Percentiles rank a stretch among this genome's conserved stretches.
Conservation (phyloP, 2,797 vertebrate species). For the Somateria mollissima region DNA sequence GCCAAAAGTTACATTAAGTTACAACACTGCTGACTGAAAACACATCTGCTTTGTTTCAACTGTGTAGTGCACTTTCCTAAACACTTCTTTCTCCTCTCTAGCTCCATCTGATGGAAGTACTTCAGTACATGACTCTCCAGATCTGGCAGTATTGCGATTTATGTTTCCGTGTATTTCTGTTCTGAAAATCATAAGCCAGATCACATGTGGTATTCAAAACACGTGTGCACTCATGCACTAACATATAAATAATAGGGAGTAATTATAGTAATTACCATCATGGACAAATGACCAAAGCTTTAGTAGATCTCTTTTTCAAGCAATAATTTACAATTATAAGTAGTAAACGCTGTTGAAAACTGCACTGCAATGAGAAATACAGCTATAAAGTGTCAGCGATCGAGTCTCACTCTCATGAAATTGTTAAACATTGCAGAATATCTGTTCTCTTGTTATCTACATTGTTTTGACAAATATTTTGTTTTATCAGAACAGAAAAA, state of each 20-base stretch:
- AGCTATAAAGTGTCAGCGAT: neutral
- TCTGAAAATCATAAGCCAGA: neutral
- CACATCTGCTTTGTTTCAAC: constrained; percentile 54
- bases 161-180: neutral
- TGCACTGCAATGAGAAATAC: constrained; percentile 3
- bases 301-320: constrained; percentile 37
- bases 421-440: neutral
- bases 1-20: constrained; percentile 47
- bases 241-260: constrained; percentile 42
- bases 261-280: constrained; percentile 34
- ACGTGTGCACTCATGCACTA: neutral
- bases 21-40: neutral
- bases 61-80: neutral
- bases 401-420: neutral
- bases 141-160: neutral
- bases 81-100: constrained; percentile 13
- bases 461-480: neutral
- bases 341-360: constrained; percentile 49
- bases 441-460: neutral
- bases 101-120: constrained; percentile 4
- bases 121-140: neutral
- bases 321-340: constrained; percentile 57
- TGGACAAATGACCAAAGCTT: constrained; percentile 37
- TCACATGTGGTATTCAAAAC: constrained; percentile 45
- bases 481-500: neutral